These are phyloP conservation scores for Agrypnus murinus DNA, from an alignment of 2,888 invertebrate genomes.

Conservation along the genomic window DNA sequence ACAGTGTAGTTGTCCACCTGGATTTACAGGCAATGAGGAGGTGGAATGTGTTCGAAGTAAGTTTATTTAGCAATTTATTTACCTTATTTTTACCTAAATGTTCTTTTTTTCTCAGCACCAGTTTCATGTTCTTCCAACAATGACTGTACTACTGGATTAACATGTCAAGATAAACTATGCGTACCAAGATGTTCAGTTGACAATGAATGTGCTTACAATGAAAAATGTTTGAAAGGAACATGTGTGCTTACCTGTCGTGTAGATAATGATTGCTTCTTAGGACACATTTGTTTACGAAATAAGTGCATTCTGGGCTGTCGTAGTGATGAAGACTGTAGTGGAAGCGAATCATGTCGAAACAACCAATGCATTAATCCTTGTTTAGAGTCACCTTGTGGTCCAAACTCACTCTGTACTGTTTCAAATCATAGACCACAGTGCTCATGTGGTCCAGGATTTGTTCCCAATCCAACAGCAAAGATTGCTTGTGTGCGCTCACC, in stretches of 20 bases:
- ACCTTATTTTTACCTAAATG: conserved; percentile 6
- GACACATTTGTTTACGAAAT: conserved; percentile 90
- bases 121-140: conserved; percentile 81
- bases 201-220: conserved; percentile 90
- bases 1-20: conserved; percentile 87
- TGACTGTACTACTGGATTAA: conserved; percentile 82
- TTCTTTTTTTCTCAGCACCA: conserved; percentile 77
- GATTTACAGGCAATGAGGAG: conserved; percentile 89
- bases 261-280: conserved; percentile 94
- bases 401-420: conserved; percentile 87
- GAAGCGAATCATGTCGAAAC: conserved; percentile 86
- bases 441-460: conserved; percentile 84
- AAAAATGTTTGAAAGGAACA: conserved; percentile 87
- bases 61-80: conserved; percentile 62
- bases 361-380: conserved; percentile 90
- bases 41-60: conserved; percentile 89
- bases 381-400: conserved; percentile 85
- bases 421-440: conserved; percentile 88
- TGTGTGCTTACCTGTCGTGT: conserved; percentile 93
- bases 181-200: conserved; percentile 84
- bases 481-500: conserved; percentile 91
- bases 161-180: conserved; percentile 89
- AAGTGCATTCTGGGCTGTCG: conserved; percentile 92
- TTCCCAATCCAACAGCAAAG: conserved; percentile 91
- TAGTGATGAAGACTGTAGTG: conserved; percentile 90